phyloP scores from a whole-genome alignment of 2,113 vertebrate genomes.

The Tragelaphus buxtoni region DNA sequence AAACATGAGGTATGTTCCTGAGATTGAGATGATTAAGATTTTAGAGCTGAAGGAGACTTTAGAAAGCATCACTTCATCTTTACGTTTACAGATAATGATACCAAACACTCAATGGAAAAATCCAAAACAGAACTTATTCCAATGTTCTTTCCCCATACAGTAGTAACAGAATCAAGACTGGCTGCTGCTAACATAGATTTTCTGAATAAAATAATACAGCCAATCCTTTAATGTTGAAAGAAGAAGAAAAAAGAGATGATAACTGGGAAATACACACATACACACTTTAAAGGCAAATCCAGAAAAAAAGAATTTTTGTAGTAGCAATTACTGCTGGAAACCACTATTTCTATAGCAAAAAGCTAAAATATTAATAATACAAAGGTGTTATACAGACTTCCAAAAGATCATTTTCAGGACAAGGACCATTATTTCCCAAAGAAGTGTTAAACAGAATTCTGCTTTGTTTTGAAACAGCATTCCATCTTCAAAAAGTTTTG shows the following conservation, averaged over 20 bases:
- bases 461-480: neutral
- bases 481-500: constrained; percentile 12
- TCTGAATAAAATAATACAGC: constrained; percentile 8
- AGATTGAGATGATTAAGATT: constrained; percentile 11
- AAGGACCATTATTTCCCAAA: neutral
- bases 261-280: neutral
- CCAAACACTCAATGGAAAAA: constrained; percentile 21
- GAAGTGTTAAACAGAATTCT: neutral
- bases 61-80: constrained; percentile 2
- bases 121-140: constrained; percentile 11
- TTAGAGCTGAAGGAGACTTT: constrained; percentile 30
- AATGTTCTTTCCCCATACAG: neutral
- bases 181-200: neutral
- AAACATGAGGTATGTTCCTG: neutral
- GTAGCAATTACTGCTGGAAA: neutral
- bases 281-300: neutral
- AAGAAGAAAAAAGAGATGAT: neutral
- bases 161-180: constrained; percentile 13
- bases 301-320: neutral
- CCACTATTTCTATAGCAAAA: neutral
- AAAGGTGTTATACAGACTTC: neutral
- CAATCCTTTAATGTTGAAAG: neutral
- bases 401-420: neutral
- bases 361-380: neutral
- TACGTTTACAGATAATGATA: neutral